Conservation (phyloP, 2,888 invertebrate genomes). For the Drosophila atripex region DNA sequence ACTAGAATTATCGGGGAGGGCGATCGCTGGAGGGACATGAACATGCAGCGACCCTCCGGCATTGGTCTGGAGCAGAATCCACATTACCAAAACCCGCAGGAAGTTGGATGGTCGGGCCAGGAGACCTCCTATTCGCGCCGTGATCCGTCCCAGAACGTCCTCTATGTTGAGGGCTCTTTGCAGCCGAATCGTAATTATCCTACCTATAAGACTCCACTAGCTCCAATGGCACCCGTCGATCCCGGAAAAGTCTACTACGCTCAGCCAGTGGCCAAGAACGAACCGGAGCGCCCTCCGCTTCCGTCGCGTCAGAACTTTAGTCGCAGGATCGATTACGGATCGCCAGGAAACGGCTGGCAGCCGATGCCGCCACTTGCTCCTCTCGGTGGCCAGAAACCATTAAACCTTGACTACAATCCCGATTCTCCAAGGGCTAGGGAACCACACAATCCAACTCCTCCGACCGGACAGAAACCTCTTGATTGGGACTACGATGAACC, state of each 20-base stretch:
- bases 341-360: slow-evolving; percentile 38
- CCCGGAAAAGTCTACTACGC: slow-evolving; percentile 72
- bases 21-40: slow-evolving; percentile 81
- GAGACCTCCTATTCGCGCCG: slow-evolving; percentile 57
- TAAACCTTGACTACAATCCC: slow-evolving; percentile 41
- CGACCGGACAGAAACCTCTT: slow-evolving; percentile 41
- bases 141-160: slow-evolving; percentile 66
- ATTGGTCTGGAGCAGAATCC: slow-evolving; percentile 44
- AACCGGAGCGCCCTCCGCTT: slow-evolving; percentile 42
- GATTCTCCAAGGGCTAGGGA: slow-evolving; percentile 21
- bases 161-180: slow-evolving; percentile 77
- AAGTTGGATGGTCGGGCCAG: slow-evolving; percentile 59
- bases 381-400: slow-evolving; percentile 37
- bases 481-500: slow-evolving; percentile 36
- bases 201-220: slow-evolving; percentile 70
- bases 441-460: slow-evolving; percentile 19
- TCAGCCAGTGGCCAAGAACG: slow-evolving; percentile 74
- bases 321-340: slow-evolving; percentile 50
- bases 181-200: slow-evolving; percentile 81
- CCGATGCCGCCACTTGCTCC: slow-evolving; percentile 43
- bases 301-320: slow-evolving; percentile 62
- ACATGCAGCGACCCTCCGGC: slow-evolving; percentile 78
- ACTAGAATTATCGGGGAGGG: slow-evolving; percentile 21
- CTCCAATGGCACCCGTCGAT: slow-evolving; percentile 61
- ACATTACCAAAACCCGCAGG: neutral